Evolutionary conservation across 2,888 invertebrate species (phyloP).

Genomic region (Pterostichus madidus): DNA sequence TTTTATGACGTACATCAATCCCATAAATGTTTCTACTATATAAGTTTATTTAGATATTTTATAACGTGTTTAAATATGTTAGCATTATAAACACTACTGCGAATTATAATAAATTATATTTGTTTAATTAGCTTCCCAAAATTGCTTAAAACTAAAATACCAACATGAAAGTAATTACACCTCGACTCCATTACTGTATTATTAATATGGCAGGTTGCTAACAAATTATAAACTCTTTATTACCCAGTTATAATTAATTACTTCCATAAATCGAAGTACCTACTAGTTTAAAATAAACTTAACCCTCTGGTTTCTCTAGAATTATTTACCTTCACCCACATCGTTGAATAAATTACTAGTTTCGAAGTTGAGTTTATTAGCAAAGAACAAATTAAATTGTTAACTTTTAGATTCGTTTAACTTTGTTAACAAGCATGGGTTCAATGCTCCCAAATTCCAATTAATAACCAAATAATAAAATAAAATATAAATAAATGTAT

Average conservation of each 20-base stretch:
- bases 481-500: too few species aligned
- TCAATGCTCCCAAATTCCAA: too few species aligned
- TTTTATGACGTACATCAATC: too few species aligned
- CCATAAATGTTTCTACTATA: too few species aligned
- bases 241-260: constrained; percentile 29
- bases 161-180: constrained; percentile 18
- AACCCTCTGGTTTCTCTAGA: neutral
- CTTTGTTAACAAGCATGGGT: too few species aligned
- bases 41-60: too few species aligned
- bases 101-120: too few species aligned
- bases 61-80: too few species aligned
- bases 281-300: neutral
- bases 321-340: neutral
- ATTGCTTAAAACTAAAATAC: neutral
- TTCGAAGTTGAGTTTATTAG: neutral
- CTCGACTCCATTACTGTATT: constrained; percentile 1
- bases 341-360: neutral
- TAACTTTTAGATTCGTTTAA: too few species aligned
- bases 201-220: constrained; percentile 19
- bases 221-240: constrained; percentile 33
- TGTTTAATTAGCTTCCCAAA: constrained; percentile 17
- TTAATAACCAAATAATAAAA: too few species aligned
- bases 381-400: too few species aligned
- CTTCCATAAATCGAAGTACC: constrained; percentile 38
- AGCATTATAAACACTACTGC: too few species aligned